These are phyloP conservation scores for Chrysaora quinquecirrha DNA, from an alignment of 30 jellyfish, hydroid and myxozoan species.

Conservation along the genomic window DNA sequence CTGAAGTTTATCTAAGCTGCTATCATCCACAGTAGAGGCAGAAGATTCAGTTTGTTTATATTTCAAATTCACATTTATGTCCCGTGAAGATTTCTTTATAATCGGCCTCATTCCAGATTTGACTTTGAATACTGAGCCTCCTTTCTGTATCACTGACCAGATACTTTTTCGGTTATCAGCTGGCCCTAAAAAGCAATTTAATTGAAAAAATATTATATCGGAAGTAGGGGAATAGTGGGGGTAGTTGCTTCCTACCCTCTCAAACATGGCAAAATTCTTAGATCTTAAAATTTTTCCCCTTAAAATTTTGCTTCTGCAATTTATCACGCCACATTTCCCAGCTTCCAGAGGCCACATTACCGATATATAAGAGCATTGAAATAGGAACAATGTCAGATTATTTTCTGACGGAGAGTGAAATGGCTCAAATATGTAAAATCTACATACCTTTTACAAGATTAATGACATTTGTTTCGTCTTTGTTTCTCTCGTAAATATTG, in stretches of 20 bases:
- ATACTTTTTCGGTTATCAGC: slow-evolving; percentile 23
- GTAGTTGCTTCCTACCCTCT: no score
- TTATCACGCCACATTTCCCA: no score
- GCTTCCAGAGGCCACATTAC: no score
- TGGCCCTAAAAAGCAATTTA: not conserved
- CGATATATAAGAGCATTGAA: no score
- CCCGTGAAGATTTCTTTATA: slow-evolving; percentile 39
- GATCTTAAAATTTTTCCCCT: no score
- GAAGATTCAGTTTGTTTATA: slow-evolving; percentile 63
- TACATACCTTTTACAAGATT: slow-evolving; percentile 27
- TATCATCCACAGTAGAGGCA: slow-evolving; percentile 43
- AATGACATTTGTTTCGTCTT: slow-evolving; percentile 18
- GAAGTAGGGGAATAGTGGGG: no score
- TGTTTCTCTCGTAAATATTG: not conserved
- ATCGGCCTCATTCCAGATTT: slow-evolving; percentile 85
- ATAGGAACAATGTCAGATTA: no score
- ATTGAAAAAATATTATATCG: no score
- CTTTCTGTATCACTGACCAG: slow-evolving; percentile 52
- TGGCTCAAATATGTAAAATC: no score
- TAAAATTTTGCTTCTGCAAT: no score
- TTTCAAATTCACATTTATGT: slow-evolving; percentile 41
- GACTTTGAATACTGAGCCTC: slow-evolving; percentile 69
- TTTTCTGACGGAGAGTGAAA: no score
- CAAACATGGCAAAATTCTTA: no score
- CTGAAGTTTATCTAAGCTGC: slow-evolving; percentile 51